phyloP scores from a whole-genome alignment of 2,888 invertebrate species.

The Heterodera filipjevi region DNA sequence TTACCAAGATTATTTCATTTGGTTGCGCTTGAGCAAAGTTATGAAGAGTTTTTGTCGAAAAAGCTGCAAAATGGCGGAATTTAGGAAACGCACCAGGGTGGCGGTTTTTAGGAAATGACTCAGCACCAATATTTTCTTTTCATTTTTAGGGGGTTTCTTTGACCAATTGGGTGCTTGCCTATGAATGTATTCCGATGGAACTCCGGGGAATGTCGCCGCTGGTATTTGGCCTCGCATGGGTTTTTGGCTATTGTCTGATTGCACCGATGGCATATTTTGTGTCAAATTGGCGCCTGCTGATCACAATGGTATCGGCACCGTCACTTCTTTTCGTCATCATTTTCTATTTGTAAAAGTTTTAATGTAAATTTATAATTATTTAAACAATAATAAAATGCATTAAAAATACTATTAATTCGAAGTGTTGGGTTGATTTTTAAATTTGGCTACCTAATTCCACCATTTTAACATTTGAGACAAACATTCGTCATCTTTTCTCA shows the following conservation, averaged over 20 bases:
- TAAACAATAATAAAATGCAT: not conserved
- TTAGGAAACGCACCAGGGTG: too few relatives aligned
- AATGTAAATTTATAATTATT: not conserved
- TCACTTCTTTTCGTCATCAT: conserved; percentile 4
- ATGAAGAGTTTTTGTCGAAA: too few relatives aligned
- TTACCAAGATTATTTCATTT: too few relatives aligned
- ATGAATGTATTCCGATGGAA: conserved; percentile 51
- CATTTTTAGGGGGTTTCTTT: conserved; percentile 45
- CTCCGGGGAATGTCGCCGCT: conserved; percentile 53
- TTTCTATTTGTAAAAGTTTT: not conserved
- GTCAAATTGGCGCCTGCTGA: conserved; percentile 47
- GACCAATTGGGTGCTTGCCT: conserved; percentile 55
- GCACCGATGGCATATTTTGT: conserved; percentile 47
- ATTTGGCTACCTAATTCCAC: too few relatives aligned
- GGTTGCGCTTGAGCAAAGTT: too few relatives aligned
- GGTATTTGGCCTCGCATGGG: conserved; percentile 53
- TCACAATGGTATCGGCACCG: conserved; percentile 37
- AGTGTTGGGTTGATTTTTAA: too few relatives aligned
- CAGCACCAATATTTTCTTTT: too few relatives aligned
- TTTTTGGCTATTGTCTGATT: conserved; percentile 52
- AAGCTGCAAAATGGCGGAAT: too few relatives aligned
- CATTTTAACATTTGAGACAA: too few relatives aligned
- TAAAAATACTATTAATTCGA: too few relatives aligned
- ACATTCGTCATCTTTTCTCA: too few relatives aligned
- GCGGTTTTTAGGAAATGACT: too few relatives aligned